phyloP scores from a whole-genome alignment of 2,113 vertebrate genomes.

The Urocitellus parryii region DNA sequence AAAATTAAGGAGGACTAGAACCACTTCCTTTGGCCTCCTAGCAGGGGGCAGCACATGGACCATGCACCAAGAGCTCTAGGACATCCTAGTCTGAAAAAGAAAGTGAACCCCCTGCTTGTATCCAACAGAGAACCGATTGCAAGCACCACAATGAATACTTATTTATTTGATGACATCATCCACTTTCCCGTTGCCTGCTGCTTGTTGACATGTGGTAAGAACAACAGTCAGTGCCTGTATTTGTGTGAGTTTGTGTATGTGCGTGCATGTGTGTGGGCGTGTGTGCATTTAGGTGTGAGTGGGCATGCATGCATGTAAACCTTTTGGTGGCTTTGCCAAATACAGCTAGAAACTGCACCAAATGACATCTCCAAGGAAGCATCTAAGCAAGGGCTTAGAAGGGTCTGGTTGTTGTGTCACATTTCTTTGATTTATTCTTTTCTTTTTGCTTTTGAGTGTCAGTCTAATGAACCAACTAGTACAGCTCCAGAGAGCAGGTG shows the following conservation, averaged over 20 bases:
- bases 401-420: not conserved
- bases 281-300: too few species aligned
- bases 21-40: not conserved
- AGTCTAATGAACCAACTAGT: slow-evolving; percentile 2
- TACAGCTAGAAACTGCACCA: not conserved
- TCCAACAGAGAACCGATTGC: not conserved
- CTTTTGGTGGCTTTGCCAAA: not conserved
- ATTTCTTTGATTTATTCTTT: slow-evolving; percentile 33
- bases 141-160: not conserved
- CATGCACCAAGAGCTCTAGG: not conserved
- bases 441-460: not conserved
- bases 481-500: not conserved
- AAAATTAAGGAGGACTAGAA: not conserved
- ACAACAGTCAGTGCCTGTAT: not conserved
- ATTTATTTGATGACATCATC: not conserved
- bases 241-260: not conserved
- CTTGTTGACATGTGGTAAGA: not conserved
- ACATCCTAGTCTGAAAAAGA: not conserved
- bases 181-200: not conserved
- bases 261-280: too few species aligned
- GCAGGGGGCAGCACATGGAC: not conserved
- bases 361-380: not conserved
- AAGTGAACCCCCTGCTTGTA: not conserved
- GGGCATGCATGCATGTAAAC: not conserved
- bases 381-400: not conserved